Evolutionary conservation across 2,797 vertebrate species (phyloP).

Genomic region (Gymnoscopelus microlampas): DNA sequence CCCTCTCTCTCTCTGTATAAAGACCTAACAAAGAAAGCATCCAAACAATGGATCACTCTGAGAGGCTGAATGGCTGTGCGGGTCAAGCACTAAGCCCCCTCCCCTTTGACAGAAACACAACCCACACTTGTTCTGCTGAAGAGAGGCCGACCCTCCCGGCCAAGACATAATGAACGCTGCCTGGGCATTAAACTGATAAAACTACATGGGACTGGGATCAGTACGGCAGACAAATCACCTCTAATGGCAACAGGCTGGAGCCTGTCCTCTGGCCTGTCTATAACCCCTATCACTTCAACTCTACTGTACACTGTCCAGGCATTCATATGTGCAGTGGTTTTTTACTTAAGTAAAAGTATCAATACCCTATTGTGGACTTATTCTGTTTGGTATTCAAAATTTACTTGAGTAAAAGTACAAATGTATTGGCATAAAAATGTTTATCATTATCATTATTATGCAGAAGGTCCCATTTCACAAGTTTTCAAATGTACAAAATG

Average conservation of each 20-base stretch:
- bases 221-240: slow-evolving; percentile 79
- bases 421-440: too few relatives aligned
- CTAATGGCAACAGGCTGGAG: slow-evolving; percentile 73
- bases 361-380: too few relatives aligned
- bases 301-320: slow-evolving; percentile 77
- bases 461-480: too few relatives aligned
- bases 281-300: slow-evolving; percentile 59
- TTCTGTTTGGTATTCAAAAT: too few relatives aligned
- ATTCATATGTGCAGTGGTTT: slow-evolving; percentile 24
- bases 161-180: slow-evolving; percentile 80
- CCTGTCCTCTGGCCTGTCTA: slow-evolving; percentile 70
- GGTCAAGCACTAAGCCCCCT: slow-evolving; percentile 83
- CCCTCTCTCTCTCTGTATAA: slow-evolving; percentile 67
- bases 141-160: slow-evolving; percentile 81
- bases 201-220: slow-evolving; percentile 72
- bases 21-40: slow-evolving; percentile 81
- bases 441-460: too few relatives aligned
- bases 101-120: slow-evolving; percentile 82
- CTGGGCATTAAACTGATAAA: slow-evolving; percentile 82
- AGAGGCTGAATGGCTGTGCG: slow-evolving; percentile 80
- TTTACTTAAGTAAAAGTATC: too few relatives aligned
- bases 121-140: slow-evolving; percentile 84
- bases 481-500: too few relatives aligned
- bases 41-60: slow-evolving; percentile 83
- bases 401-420: too few relatives aligned